These are phyloP conservation scores for Bombus vancouverensis DNA, from an alignment of 1,140 invertebrate genomes.

Conservation along the genomic window DNA sequence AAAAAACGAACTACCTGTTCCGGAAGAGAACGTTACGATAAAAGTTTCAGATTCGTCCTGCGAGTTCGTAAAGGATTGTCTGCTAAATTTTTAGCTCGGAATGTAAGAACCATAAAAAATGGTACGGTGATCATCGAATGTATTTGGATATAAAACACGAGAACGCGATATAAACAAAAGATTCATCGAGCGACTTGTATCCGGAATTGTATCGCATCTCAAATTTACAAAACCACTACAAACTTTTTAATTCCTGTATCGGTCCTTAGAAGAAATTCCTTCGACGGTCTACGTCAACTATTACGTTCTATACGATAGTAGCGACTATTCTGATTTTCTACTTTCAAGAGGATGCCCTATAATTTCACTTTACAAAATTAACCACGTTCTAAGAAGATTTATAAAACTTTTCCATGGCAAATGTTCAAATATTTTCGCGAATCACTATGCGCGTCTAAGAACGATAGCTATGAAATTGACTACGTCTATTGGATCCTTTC, in stretches of 20 bases:
- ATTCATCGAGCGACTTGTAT: background rate
- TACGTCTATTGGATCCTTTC: background rate
- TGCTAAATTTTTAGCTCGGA: background rate
- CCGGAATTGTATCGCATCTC: background rate
- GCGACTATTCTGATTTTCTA: too few relatives aligned
- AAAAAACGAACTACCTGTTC: background rate
- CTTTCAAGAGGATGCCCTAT: too few relatives aligned
- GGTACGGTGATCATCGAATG: background rate
- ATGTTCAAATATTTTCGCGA: too few relatives aligned
- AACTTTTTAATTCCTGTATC: background rate
- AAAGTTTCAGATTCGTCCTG: background rate
- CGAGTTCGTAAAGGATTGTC: background rate
- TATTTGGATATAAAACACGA: background rate
- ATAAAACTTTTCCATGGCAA: too few relatives aligned
- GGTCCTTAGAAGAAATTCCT: too few relatives aligned
- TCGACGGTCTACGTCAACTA: too few relatives aligned
- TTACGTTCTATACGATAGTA: too few relatives aligned
- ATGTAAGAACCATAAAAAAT: background rate
- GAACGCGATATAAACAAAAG: too few relatives aligned
- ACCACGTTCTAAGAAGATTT: too few relatives aligned
- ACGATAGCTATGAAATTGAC: too few relatives aligned
- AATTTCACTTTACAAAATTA: too few relatives aligned
- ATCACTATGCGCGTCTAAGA: too few relatives aligned
- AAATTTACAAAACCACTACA: background rate
- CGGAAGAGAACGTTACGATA: background rate